Evolutionary conservation across 2,888 invertebrate species (phyloP), one percentile per base, ranked within the genome.

Genomic region (Pherbina coryleti): DNA sequence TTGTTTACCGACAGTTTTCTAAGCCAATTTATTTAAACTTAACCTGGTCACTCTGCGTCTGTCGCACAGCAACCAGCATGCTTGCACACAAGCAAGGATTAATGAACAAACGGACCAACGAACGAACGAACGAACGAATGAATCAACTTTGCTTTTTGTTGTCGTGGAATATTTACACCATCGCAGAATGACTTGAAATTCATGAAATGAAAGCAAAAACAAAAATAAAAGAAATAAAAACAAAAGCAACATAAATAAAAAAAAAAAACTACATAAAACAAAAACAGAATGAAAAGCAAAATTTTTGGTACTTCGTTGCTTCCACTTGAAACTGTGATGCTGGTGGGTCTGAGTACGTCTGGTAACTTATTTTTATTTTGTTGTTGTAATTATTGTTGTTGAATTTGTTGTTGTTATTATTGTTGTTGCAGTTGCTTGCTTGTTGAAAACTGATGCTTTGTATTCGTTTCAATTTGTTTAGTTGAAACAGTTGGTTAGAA

Each of bases 61-160:
- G 74, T 64, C 73, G 76, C 77, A 75, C 75, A 69, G 55, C 77
- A 75, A 69, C 62, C 69, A 66, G 74, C 31, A 79, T 44, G 11
- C 11, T 44, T 44, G 3, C 11, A 44, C 11, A 44, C 11, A 44
- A 31, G 11, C 8, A 11, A 78, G 44, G 62, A 76, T 69, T 28
- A 57, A 71, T 17, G 34, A 17, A 8, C 31, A 51, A 51, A 51
- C 44, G 44, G 14, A 44, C 44, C 11, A 44, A 44, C 44, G 37
- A 37, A 37, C 8, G 37, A 37, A 5, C 44, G 44, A 44, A 44
- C 44, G 44, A 44, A 44, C 44, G 37, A 37, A 37, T 37, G 37
- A 37, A 5, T 37, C 37, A 5, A 7, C 7, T 1, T 37, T 5
- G 1, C 7, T 8, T 37, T 44, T 4, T 44, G 44, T 44, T 44